Percentiles rank a stretch among this genome's conserved stretches.
Evolutionary conservation across 2,797 vertebrate genomes (phyloP).

Genomic region (Ctenopoma kingsleyae): DNA sequence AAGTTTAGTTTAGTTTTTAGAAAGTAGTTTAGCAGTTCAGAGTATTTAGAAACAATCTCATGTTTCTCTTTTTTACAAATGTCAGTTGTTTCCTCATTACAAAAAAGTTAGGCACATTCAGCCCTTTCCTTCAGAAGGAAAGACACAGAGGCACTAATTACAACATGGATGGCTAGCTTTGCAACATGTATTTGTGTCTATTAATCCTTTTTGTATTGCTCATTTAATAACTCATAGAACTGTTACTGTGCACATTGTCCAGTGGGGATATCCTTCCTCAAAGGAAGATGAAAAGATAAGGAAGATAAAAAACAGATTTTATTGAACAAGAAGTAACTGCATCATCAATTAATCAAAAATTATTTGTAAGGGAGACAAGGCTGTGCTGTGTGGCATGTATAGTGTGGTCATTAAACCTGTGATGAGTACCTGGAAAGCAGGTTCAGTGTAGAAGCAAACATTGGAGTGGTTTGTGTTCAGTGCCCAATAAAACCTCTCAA

Average conservation of each 20-base stretch:
- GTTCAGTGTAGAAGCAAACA: neutral
- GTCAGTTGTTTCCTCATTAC: neutral
- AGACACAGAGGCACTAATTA: neutral
- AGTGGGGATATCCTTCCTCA: neutral
- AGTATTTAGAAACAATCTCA: neutral
- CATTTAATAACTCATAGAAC: neutral
- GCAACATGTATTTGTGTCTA: neutral
- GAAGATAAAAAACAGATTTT: neutral
- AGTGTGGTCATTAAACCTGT: neutral
- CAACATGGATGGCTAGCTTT: neutral
- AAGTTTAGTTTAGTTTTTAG: neutral
- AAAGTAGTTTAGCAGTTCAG: too few species aligned
- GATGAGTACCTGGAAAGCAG: neutral
- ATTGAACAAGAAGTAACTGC: neutral
- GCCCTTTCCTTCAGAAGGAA: neutral
- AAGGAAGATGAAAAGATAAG: too few species aligned
- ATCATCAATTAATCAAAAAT: neutral
- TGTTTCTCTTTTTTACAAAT: neutral
- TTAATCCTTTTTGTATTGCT: conserved; percentile 1
- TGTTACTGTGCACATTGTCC: neutral
- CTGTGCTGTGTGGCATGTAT: neutral
- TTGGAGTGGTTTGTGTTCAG: neutral
- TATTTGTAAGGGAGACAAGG: neutral
- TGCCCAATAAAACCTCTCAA: neutral
- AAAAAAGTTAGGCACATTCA: neutral